phyloP scores from a whole-genome alignment of 1,140 invertebrate genomes.

The Apis dorsata region DNA sequence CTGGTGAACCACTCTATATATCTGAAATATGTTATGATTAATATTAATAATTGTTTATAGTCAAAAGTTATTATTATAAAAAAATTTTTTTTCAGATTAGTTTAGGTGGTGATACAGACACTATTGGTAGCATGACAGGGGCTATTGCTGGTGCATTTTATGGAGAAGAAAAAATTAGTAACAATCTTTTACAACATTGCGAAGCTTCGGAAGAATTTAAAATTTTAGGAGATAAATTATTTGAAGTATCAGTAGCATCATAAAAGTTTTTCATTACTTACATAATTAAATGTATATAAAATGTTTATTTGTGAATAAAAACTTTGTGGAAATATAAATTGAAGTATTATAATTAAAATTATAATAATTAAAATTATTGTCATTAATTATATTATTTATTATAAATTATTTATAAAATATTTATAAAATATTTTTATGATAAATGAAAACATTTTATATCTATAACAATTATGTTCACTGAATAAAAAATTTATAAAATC shows the following conservation, averaged over 20 bases:
- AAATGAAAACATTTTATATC: neutral
- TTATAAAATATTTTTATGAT: neutral
- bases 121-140: slow-evolving; percentile 89
- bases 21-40: neutral
- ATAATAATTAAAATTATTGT: neutral
- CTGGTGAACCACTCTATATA: no score
- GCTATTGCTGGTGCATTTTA: slow-evolving; percentile 88
- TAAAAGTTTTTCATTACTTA: slow-evolving; percentile 13
- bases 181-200: slow-evolving; percentile 82
- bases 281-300: neutral
- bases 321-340: neutral
- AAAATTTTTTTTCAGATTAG: slow-evolving; percentile 82
- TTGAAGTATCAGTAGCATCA: slow-evolving; percentile 61
- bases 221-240: slow-evolving; percentile 79
- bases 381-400: neutral
- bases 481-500: slow-evolving; percentile 17
- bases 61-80: neutral
- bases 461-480: neutral
- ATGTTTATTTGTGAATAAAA: neutral
- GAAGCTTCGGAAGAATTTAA: slow-evolving; percentile 82
- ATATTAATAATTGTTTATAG: slow-evolving; percentile 1
- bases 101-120: slow-evolving; percentile 90
- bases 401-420: neutral
- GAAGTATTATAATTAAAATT: neutral
- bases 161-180: slow-evolving; percentile 83